phyloP scores from a whole-genome alignment of 2,113 vertebrate species.

The Campylorhamphus procurvoides region DNA sequence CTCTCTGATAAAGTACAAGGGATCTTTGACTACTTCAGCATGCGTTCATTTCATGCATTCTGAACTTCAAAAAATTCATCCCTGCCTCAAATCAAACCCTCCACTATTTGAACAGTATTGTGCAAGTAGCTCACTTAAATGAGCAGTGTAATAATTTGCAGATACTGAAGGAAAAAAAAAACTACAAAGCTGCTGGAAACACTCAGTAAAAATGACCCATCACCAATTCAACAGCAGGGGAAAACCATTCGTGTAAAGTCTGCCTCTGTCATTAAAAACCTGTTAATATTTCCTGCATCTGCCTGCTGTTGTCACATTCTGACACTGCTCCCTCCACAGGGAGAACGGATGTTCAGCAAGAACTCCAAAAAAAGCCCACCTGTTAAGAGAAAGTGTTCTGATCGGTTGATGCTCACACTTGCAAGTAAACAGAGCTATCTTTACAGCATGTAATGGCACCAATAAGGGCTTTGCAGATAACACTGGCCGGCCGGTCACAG shows the following conservation, averaged over 20 bases:
- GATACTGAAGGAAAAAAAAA: not conserved
- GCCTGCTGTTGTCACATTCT: not conserved
- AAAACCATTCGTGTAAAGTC: not conserved
- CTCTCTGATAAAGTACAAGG: constrained; percentile 38
- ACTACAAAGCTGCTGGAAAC: not conserved
- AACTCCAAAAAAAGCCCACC: not conserved
- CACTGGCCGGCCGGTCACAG: not conserved
- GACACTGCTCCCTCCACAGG: not conserved
- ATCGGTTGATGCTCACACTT: constrained; percentile 26
- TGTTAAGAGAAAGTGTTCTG: constrained; percentile 26
- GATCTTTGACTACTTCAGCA: constrained; percentile 24
- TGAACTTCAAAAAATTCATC: constrained; percentile 2
- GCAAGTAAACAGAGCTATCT: constrained; percentile 44
- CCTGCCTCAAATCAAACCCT: constrained; percentile 1
- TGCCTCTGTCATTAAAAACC: not conserved
- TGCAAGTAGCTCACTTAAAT: not conserved
- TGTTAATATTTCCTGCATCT: not conserved
- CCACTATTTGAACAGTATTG: not conserved
- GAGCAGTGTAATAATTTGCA: not conserved
- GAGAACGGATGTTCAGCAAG: not conserved
- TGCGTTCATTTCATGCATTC: constrained; percentile 10
- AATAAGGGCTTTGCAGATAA: constrained; percentile 3
- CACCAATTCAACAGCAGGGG: not conserved
- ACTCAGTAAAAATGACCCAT: not conserved
- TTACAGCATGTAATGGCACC: constrained; percentile 9